Base-by-base conservation (phyloP, 53 echinoderm and acorn worm species). In the Holothuria scabra region DNA sequence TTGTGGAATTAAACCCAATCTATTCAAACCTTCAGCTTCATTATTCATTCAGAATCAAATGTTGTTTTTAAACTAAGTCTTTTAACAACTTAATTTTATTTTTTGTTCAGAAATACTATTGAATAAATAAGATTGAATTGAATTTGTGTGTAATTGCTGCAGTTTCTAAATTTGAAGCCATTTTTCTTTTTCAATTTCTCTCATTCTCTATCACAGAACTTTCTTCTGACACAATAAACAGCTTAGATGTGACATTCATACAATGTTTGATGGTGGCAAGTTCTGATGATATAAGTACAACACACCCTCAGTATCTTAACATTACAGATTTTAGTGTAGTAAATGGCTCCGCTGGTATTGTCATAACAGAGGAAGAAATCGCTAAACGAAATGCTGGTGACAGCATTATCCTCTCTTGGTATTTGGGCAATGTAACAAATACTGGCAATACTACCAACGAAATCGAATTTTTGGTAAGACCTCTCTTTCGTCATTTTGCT, bases 311-410 rank as follows among this genome's bases (percentile, higher is more conserved):
- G 30, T 67, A 8, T 29, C 19, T 20, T 20, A 25, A 67, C 28
- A 67, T 67, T 33, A 67, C 67, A 67, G 67, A 67, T 21, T 67
- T 67, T 33, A 32, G 31, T 67, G 67, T 67, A 6, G 34, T 35
- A 16, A 67, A 67, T 29, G 67, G 67, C 8, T 67, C 67, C 12
- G 32, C 67, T 0, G 67, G 67, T 3, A 67, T 67, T 33, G 32
- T 33, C 67, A 29, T 67, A 8, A 67, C 33, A 25, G 30, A 67
- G 28, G 30, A 67, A 13, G 67, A 20, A 20, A 16, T 67, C 26
- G 14, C 67, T 30, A 67, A 67, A 29, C 67, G 67, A 67, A 67
- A 33, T 8, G 14, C 30, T 10, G 14, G 67, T 67, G 67, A 20
- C 13, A 29, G 26, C 8, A 33, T 67, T 19, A 67, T 29, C 26